Evolutionary conservation across 2,113 vertebrate species (phyloP).

Genomic region (Ptilorrhoa leucosticta): DNA sequence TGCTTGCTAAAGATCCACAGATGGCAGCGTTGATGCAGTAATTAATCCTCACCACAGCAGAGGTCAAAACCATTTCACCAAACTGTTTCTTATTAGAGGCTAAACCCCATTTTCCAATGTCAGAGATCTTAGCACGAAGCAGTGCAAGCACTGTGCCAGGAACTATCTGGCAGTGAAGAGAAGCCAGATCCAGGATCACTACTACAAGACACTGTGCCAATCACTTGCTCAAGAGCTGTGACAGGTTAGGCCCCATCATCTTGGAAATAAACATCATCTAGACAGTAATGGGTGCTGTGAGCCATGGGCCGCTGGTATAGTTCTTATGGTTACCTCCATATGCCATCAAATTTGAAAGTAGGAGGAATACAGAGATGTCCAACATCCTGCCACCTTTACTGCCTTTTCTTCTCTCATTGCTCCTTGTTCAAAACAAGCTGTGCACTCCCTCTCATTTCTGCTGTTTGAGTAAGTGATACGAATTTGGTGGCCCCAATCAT

Average conservation of each 20-base stretch:
- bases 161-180: neutral
- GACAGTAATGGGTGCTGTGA: neutral
- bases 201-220: neutral
- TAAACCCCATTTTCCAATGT: neutral
- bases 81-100: neutral
- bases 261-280: neutral
- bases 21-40: conserved; percentile 47
- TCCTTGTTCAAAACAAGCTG: neutral
- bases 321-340: neutral
- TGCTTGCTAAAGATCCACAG: neutral
- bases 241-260: neutral
- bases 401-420: neutral
- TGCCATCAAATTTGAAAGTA: neutral
- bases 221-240: neutral
- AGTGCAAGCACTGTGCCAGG: neutral
- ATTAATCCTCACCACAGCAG: neutral
- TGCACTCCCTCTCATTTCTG: neutral
- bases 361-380: neutral
- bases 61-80: neutral
- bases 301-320: neutral
- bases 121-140: neutral
- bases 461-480: neutral
- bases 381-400: neutral
- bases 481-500: neutral
- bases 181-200: neutral